Percentiles rank a stretch among this genome's conserved stretches.
These are phyloP conservation scores for Ceratotherium simum DNA, from an alignment of 2,113 vertebrate species.

Conservation along the genomic window DNA sequence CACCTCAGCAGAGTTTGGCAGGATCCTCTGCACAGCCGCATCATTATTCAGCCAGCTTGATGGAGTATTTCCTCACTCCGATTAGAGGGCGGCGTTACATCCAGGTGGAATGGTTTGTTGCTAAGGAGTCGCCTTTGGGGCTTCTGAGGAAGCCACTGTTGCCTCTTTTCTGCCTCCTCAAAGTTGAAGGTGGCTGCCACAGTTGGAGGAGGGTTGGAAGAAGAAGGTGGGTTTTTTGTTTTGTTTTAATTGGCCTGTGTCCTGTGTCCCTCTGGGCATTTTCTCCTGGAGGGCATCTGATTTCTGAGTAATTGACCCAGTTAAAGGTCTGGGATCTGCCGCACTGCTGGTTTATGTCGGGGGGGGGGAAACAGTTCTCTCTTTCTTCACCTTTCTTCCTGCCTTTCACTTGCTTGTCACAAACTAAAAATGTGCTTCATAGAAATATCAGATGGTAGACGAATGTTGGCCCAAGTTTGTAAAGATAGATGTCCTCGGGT, in stretches of 20 bases:
- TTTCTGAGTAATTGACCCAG: background rate
- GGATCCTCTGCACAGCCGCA: background rate
- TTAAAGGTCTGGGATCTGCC: background rate
- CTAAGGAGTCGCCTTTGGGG: background rate
- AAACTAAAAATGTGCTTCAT: background rate
- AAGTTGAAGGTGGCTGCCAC: background rate
- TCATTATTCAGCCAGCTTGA: background rate
- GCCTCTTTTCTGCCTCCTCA: background rate
- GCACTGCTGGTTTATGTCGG: background rate
- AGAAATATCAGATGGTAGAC: background rate
- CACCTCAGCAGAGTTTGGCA: background rate
- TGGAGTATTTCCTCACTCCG: background rate
- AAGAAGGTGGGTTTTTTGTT: too few relatives aligned
- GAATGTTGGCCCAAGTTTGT: background rate
- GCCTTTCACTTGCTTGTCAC: background rate
- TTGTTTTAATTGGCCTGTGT: background rate
- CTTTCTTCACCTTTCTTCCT: background rate
- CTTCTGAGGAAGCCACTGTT: background rate
- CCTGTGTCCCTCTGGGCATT: background rate
- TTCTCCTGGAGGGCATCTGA: background rate
- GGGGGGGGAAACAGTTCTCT: too few relatives aligned
- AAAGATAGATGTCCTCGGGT: rapidly evolving
- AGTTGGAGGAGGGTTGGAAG: background rate
- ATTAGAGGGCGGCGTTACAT: background rate
- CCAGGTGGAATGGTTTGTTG: background rate